A percentile compares a stretch with the other conserved stretches of the same genome.
These are phyloP conservation scores for Cyanistes caeruleus DNA, from an alignment of 2,113 vertebrate genomes.

Conservation along the genomic window DNA sequence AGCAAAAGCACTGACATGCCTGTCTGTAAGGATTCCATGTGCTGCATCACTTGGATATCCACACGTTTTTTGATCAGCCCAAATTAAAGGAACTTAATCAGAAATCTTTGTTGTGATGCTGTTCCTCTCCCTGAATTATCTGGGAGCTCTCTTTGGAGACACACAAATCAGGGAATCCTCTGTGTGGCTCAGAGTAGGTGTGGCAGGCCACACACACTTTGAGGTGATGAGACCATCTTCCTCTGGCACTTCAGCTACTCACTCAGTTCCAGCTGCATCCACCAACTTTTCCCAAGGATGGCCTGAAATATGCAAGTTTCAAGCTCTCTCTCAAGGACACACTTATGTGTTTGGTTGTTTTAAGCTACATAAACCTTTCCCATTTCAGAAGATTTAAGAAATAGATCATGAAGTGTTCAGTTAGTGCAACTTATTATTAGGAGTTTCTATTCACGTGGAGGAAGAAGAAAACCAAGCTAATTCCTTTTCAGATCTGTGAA, in stretches of 20 bases:
- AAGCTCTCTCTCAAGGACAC: not conserved
- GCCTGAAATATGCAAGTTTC: rapidly evolving
- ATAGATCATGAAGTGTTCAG: not conserved
- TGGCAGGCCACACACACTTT: rapidly evolving
- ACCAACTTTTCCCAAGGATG: not conserved
- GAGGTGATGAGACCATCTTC: not conserved
- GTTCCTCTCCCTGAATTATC: not conserved
- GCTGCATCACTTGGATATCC: not conserved
- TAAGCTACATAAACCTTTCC: not conserved
- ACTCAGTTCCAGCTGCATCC: not conserved
- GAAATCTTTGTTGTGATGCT: not conserved
- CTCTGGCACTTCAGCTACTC: not conserved
- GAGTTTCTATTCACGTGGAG: not conserved
- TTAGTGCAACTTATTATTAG: not conserved
- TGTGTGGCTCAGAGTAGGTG: rapidly evolving
- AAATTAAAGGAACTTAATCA: not conserved
- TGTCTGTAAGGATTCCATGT: not conserved
- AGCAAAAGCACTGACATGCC: not conserved
- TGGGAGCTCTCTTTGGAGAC: not conserved
- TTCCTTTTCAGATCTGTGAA: not conserved
- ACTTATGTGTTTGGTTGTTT: not conserved
- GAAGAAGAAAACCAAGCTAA: not conserved
- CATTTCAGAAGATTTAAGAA: not conserved
- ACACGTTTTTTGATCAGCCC: not conserved
- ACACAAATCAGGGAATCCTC: not conserved